Evolutionary conservation across 2,888 invertebrate genomes (phyloP).

Genomic region (Coenonympha glycerion): DNA sequence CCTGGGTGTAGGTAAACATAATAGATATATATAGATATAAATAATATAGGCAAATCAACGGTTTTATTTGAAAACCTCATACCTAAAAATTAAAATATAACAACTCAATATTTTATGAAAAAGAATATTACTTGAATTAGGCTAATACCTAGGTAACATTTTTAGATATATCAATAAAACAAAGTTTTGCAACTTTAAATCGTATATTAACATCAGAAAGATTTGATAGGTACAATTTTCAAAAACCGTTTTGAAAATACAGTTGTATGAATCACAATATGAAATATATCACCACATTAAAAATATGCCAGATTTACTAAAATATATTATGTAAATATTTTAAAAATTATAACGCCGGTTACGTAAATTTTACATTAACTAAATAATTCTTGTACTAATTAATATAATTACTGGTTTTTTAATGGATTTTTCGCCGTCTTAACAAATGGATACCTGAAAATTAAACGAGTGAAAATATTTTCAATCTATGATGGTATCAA

Average conservation of each 20-base stretch:
- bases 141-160: too few relatives aligned
- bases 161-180: too few relatives aligned
- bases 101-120: too few relatives aligned
- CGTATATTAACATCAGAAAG: conserved; percentile 69
- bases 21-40: too few relatives aligned
- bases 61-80: too few relatives aligned
- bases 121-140: too few relatives aligned
- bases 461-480: conserved; percentile 15
- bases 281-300: conserved; percentile 69
- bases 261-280: conserved; percentile 67
- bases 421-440: conserved; percentile 28
- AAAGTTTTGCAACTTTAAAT: conserved; percentile 42
- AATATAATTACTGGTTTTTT: conserved; percentile 46
- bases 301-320: conserved; percentile 69
- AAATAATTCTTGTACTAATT: conserved; percentile 39
- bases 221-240: conserved; percentile 60
- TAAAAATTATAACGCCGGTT: conserved; percentile 61
- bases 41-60: too few relatives aligned
- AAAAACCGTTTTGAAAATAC: conserved; percentile 66
- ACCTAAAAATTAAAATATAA: too few relatives aligned
- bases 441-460: conserved; percentile 36
- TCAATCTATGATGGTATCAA: neutral
- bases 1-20: too few relatives aligned
- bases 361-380: conserved; percentile 59
- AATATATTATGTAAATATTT: conserved; percentile 68